Percentiles rank a stretch among this genome's conserved stretches.
These are phyloP conservation scores for Drosophila azteca DNA, from an alignment of 1,140 invertebrate species.

Conservation along the genomic window DNA sequence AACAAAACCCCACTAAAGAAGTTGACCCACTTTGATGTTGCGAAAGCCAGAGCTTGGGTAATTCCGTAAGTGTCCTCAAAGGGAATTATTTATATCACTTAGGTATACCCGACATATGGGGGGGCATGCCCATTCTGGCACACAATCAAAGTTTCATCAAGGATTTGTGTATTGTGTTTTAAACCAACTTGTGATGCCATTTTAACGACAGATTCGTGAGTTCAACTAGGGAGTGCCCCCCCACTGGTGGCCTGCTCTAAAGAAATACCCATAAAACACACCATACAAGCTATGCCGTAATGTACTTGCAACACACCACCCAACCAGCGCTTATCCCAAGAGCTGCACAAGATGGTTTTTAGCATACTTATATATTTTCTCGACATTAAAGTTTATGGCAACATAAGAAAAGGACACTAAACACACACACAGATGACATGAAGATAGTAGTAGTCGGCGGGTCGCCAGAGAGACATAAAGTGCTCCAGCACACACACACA, in stretches of 20 bases:
- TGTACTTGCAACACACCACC: slow-evolving; percentile 24
- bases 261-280: slow-evolving; percentile 60
- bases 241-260: neutral
- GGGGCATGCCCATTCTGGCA: no score
- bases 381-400: slow-evolving; percentile 55
- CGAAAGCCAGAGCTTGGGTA: slow-evolving; percentile 2
- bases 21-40: slow-evolving; percentile 27
- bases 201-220: slow-evolving; percentile 56
- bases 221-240: slow-evolving; percentile 14
- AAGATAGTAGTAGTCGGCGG: slow-evolving; percentile 5
- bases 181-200: slow-evolving; percentile 48
- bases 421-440: slow-evolving; percentile 27
- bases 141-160: slow-evolving; percentile 15
- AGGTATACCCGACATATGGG: slow-evolving; percentile 12
- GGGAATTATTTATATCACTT: slow-evolving; percentile 45
- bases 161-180: slow-evolving; percentile 22
- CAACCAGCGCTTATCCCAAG: neutral
- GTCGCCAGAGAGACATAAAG: slow-evolving; percentile 22
- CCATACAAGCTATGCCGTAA: slow-evolving; percentile 34
- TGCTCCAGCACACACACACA: neutral
- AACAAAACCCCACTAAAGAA: neutral
- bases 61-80: slow-evolving; percentile 18
- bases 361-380: slow-evolving; percentile 41
- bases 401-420: slow-evolving; percentile 39
- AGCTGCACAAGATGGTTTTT: slow-evolving; percentile 31